Base-by-base conservation (phyloP, 2,113 vertebrate species). In the Rostratula benghalensis region DNA sequence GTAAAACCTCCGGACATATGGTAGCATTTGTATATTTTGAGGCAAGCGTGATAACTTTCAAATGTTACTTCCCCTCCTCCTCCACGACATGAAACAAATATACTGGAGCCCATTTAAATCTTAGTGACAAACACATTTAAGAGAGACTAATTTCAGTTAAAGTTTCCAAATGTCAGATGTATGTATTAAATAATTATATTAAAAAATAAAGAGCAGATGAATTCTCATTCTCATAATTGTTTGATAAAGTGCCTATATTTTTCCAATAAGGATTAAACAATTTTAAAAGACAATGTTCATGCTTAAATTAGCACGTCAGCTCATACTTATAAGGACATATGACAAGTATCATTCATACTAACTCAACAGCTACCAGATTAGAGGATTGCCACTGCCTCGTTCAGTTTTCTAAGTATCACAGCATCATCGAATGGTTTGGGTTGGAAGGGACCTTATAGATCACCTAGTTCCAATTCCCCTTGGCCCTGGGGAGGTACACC, bases 21-120 rank as follows among this genome's bases (percentile, higher is more conserved):
- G 94, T 89, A 96, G 60, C 83, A 89, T 96, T 93, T 94, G 73
- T 82, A 45, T 46, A 91, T 74, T 95, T 96, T 33, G 80, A 96
- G 81, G 91, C 87, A 93, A 90, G 86, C 24, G 4, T 82, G 89
- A 82, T 92, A 96, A 89, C 94, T 96, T 96, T 95, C 95, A 94
- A 96, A 96, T 95, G 92, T 96, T 97, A 95, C 83, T 96, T 96
- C 90, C 83, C 91, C 89, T 87, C 91, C 83, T 97, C 90, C 94
- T 90, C 88, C 94, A 83, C 73, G 86, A 65, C 33, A 84, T 50
- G 83, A 87, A 96, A 92, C 80, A 94, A 95, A 95, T 68, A 91
- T 8, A 87, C 43, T 82, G 86, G 35, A 90, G 77, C 28, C 37
- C 83, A 84, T 84, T 93, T 94, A 93, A 94, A 65, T 65, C 74